Evolutionary conservation across 2,113 vertebrate genomes (phyloP).

Genomic region (Gymnogyps californianus): DNA sequence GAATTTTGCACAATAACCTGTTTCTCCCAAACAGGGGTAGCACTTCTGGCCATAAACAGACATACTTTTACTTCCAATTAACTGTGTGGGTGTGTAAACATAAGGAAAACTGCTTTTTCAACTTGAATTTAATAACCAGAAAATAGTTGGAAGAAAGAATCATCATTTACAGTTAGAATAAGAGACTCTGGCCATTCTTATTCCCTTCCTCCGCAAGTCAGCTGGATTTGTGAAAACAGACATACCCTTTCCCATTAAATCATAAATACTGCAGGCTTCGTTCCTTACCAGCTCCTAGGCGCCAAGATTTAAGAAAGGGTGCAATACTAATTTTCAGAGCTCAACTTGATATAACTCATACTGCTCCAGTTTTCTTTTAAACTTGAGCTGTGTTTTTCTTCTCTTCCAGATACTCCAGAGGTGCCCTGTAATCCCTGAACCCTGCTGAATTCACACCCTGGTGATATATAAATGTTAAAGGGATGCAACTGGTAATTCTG

Average conservation of each 20-base stretch:
- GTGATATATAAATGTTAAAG: not conserved
- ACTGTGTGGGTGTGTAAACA: not conserved
- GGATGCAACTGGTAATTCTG: not conserved
- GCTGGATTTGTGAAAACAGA: not conserved
- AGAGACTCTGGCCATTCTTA: not conserved
- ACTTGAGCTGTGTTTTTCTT: not conserved
- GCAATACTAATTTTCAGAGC: not conserved
- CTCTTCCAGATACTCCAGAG: not conserved
- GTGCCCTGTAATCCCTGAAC: not conserved
- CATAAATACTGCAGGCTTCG: not conserved
- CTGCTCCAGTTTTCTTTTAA: not conserved
- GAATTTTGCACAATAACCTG: conserved; percentile 30
- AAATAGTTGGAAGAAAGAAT: not conserved
- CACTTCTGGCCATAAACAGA: conserved; percentile 6
- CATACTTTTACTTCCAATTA: not conserved
- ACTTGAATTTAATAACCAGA: not conserved
- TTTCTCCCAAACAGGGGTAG: not conserved
- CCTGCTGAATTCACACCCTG: not conserved
- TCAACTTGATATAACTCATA: not conserved
- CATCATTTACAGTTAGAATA: not conserved
- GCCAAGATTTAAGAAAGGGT: not conserved
- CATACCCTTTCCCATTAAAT: not conserved
- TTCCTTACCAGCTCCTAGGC: not conserved
- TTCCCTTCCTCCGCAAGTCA: not conserved
- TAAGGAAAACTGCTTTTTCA: not conserved